Evolutionary conservation across 2,797 vertebrate species (phyloP).

Genomic region (Myripristis murdjan): DNA sequence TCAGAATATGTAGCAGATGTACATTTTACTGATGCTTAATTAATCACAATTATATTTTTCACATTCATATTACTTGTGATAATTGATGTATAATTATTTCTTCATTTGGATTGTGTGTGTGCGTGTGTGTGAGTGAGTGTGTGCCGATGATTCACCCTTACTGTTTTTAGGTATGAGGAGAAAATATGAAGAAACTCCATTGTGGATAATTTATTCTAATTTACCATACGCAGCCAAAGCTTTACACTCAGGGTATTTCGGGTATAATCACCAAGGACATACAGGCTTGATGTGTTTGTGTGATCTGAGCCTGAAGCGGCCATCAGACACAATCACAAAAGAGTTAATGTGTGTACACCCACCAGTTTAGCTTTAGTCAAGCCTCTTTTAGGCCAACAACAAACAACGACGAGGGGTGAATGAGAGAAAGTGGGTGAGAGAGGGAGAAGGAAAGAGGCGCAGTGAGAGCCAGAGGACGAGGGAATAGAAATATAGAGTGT

Average conservation of each 20-base stretch:
- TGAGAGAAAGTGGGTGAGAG: constrained; percentile 46
- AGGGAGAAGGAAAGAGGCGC: constrained; percentile 13
- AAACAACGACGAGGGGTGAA: constrained; percentile 52
- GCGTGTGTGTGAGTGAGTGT: constrained; percentile 18
- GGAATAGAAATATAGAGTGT: constrained; percentile 37
- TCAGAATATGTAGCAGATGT: constrained; percentile 57
- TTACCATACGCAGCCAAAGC: constrained; percentile 15
- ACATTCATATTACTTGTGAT: constrained; percentile 48
- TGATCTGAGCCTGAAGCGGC: constrained; percentile 48
- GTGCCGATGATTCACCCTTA: constrained; percentile 29
- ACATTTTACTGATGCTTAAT: constrained; percentile 56
- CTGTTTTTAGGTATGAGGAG: constrained; percentile 41
- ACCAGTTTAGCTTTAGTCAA: constrained; percentile 68
- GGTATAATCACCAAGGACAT: constrained; percentile 8
- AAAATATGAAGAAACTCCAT: constrained; percentile 39
- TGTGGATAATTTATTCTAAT: constrained; percentile 41
- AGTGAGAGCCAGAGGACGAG: constrained; percentile 10
- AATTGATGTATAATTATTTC: constrained; percentile 65
- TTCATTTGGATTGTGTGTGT: constrained; percentile 51
- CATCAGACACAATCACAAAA: constrained; percentile 57
- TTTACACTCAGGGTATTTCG: constrained; percentile 12
- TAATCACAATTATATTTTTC: constrained; percentile 62
- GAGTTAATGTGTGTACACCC: constrained; percentile 68
- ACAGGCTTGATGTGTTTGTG: constrained; percentile 43
- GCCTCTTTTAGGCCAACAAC: constrained; percentile 65